Evolutionary conservation across 2,797 vertebrate species (phyloP).

Genomic region (Chrosomus eos): DNA sequence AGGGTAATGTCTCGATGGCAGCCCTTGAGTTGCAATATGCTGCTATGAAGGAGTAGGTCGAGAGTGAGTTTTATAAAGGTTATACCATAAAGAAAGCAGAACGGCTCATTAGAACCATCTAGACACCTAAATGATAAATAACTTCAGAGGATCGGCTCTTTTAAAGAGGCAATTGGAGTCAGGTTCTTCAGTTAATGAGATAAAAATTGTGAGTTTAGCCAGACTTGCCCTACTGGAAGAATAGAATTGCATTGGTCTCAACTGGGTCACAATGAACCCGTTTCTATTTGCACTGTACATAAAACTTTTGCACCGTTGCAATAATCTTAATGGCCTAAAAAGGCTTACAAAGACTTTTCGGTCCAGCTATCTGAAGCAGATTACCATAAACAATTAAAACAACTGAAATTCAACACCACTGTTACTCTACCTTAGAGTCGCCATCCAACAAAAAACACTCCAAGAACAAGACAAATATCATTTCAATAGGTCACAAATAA

Average conservation of each 20-base stretch:
- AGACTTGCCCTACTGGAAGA: background rate
- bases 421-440: background rate
- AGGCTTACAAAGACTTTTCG: background rate
- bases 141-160: background rate
- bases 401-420: background rate
- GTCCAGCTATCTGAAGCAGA: background rate
- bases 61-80: background rate
- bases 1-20: slow-evolving; percentile 15
- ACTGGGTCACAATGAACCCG: background rate
- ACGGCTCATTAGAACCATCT: background rate
- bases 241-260: background rate
- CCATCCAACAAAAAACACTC: background rate
- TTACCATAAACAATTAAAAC: background rate
- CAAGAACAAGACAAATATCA: background rate
- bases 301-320: background rate
- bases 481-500: background rate
- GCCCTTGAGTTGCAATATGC: background rate
- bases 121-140: slow-evolving; percentile 18
- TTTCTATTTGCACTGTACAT: background rate
- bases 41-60: background rate
- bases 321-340: background rate
- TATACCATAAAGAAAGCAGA: background rate
- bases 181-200: background rate
- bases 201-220: background rate
- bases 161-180: background rate